Evolutionary conservation across 2,888 invertebrate species (phyloP), one percentile per base, ranked within the genome.

Genomic region (Agriopis leucophaearia): DNA sequence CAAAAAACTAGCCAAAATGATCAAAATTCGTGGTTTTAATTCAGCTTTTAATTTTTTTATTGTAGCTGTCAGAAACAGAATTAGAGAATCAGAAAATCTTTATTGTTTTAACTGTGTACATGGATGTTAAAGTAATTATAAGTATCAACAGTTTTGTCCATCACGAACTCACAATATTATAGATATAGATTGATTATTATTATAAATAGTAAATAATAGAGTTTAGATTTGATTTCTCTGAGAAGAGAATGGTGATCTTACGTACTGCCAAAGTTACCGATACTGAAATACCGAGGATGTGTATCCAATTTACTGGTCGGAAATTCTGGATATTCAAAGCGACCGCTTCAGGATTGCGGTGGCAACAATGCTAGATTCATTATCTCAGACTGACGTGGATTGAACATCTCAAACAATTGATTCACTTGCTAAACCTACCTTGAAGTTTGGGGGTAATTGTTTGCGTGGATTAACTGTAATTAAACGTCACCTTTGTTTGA

Each of bases 221-320:
- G 4, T 27, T 27, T 27, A 27, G 27, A 5, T 3, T 27, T 27
- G 27, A 27, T 5, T 27, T 27, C 27, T 42, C 10, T 44, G 7
- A 7, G 5, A n/a, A 16, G 16, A 16, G 16, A 47, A 16, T 44
- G 1, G 44, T 44, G 44, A 13, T 13, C n/a, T 27, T 16, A 27
- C 5, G 27, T 61, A 62, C 62, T 62, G 61, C 35, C 42, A 38
- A 58, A 58, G 35, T 35, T 40, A 50, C 44, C 16, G 15, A 45
- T 36, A 62, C n/a, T 55, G 40, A 16, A 55, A 50, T 62, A 66
- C 52, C 45, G 27, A 62, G 66, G 75, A 79, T 79, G 74, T 81
- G 79, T 83, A 83, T 81, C 81, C 82, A 86, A 87, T 88, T 86
- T 84, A 86, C 81, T 78, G 71, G 59, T 54, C 68, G 71, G 73